phyloP scores from a whole-genome alignment of 2,113 vertebrate genomes.

The Andinoacara biseriatus region DNA sequence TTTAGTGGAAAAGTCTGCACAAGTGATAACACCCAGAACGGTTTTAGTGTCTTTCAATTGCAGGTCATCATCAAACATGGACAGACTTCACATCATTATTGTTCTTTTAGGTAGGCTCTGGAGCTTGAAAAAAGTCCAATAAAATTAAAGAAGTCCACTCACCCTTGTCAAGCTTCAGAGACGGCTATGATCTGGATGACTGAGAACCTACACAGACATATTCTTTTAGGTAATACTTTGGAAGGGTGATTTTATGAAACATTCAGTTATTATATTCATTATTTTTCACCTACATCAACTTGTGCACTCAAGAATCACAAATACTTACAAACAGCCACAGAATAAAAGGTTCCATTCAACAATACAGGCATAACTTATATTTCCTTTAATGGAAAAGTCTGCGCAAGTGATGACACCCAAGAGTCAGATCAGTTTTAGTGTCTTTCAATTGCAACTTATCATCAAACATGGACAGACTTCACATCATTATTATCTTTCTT shows the following conservation, averaged over 20 bases:
- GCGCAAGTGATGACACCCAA: not conserved
- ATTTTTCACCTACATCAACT: no score
- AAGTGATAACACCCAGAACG: not conserved
- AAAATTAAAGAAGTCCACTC: no score
- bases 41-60: not conserved
- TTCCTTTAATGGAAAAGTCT: slow-evolving; percentile 16
- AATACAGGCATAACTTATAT: slow-evolving; percentile 8
- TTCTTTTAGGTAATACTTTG: slow-evolving; percentile 13
- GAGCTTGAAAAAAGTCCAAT: no score
- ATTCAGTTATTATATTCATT: not conserved
- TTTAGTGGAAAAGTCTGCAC: not conserved
- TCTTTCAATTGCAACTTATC: not conserved
- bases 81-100: not conserved
- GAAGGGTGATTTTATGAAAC: not conserved
- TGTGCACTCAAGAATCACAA: not conserved
- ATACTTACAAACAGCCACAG: not conserved
- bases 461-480: slow-evolving; percentile 12
- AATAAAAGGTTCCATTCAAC: slow-evolving; percentile 4
- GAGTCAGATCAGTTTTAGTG: not conserved
- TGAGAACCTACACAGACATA: no score
- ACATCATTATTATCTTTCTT: not conserved
- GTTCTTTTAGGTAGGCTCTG: not conserved
- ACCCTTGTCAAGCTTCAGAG: no score
- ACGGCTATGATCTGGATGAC: no score
- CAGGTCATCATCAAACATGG: slow-evolving; percentile 18